Evolutionary conservation across 2,113 vertebrate genomes (phyloP), one percentile per base, ranked within the genome.

Genomic region (Colinus virginianus): DNA sequence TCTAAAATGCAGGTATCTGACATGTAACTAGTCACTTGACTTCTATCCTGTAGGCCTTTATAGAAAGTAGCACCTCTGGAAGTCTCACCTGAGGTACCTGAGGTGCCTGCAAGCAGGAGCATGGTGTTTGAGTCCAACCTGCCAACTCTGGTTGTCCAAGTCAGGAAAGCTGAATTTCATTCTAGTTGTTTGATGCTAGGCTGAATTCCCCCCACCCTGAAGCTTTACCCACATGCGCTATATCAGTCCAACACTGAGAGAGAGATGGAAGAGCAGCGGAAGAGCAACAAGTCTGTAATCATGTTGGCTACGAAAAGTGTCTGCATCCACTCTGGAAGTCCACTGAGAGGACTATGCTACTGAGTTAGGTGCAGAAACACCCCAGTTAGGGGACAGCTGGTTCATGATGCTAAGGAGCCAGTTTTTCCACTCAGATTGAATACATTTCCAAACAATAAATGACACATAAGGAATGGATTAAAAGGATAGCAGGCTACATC

Each of bases 401-500:
- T 30, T 88, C 17, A 2, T 12, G 62, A 68, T 2, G 68, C 14
- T 66, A 49, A 67, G 42, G 30, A 38, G 11, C 19, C 30, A 38
- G 8, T 70, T 85, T 87, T 92, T 20, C 59, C 42, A n/a, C 18
- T 23, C 32, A 38, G 32, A 30, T 34, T 51, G 32, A 40, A 78
- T 9, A 34, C 7, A 62, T 13, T 53, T 49, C 32, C 34, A 75
- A 8, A 10, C 0, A 1, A 32, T 0, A 1, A 55, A 85, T 74
- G 9, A 63, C 3, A 9, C 17, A 26, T 9, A 49, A 26, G 7
- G 58, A 87, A 64, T 32, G 17, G 15, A 70, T 74, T 56, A 93
- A 79, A 87, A 34, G 0, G 0, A 76, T 26, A 30, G 53, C 7
- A 28, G 42, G 32, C 49, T 78, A 17, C 4, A 7, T 4, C 30